phyloP scores from a whole-genome alignment of 64 coral and sea anemone genomes.

The Anthopleura sola region DNA sequence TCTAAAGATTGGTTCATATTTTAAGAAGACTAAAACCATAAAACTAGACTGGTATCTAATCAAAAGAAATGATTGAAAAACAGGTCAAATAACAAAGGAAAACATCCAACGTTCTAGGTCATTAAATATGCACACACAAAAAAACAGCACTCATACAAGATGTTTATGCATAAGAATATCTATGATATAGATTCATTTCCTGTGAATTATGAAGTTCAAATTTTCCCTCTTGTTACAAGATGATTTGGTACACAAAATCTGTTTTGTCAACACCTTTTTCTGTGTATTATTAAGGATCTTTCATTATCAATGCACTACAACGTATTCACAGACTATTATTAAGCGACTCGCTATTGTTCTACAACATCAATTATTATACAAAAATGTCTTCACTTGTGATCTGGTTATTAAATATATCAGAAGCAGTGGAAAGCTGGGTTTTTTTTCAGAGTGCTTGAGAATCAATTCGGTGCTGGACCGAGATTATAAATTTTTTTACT shows the following conservation, averaged over 20 bases:
- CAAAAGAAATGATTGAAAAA: neutral
- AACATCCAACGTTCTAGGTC: neutral
- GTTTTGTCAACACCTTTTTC: neutral
- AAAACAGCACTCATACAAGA: constrained; percentile 1
- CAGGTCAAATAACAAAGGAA: neutral
- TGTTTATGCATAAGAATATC: neutral
- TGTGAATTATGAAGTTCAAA: neutral
- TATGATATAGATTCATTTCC: neutral
- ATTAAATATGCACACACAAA: neutral
- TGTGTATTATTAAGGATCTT: neutral
- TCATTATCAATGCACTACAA: neutral
- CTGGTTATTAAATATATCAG: neutral
- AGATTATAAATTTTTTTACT: neutral
- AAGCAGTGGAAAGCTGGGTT: neutral
- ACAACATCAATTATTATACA: constrained; percentile 5
- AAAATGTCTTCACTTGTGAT: constrained; percentile 3
- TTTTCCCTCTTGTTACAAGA: neutral
- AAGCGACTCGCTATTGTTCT: neutral
- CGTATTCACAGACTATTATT: constrained; percentile 2
- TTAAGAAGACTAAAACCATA: neutral
- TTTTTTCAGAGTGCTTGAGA: neutral
- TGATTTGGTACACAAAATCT: neutral
- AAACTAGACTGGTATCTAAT: constrained; percentile 1
- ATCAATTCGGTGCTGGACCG: neutral
- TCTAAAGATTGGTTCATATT: neutral